phyloP scores from a whole-genome alignment of 2,888 invertebrate genomes.

The Zhengitettix transpicula region DNA sequence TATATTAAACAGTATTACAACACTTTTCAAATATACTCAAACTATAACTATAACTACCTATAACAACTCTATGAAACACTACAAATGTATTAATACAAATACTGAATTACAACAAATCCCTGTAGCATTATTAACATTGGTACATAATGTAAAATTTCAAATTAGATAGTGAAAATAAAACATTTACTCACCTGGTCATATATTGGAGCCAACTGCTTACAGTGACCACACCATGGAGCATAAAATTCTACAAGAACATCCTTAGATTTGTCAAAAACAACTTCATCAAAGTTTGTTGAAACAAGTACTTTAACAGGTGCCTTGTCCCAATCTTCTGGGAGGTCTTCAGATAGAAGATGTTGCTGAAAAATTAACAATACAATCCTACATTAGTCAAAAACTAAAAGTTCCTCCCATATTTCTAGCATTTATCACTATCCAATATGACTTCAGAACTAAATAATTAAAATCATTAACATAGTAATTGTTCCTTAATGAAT shows the following conservation, averaged over 20 bases:
- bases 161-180: neutral
- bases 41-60: too few species aligned
- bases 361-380: constrained; percentile 32
- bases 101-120: neutral
- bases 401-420: too few species aligned
- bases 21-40: too few species aligned
- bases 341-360: constrained; percentile 82
- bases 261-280: constrained; percentile 74
- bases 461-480: too few species aligned
- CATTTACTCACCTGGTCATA: constrained; percentile 47
- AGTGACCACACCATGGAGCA: constrained; percentile 98
- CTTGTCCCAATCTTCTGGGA: constrained; percentile 96
- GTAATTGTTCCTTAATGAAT: too few species aligned
- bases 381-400: neutral
- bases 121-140: neutral
- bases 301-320: constrained; percentile 84
- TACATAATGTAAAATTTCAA: neutral
- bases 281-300: constrained; percentile 86
- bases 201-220: constrained; percentile 92
- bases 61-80: too few species aligned
- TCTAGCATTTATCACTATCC: too few species aligned
- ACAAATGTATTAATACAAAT: too few species aligned
- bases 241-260: constrained; percentile 97
- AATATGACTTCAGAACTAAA: too few species aligned
- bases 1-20: too few species aligned